These are phyloP conservation scores for Euzophera pinguis DNA, from an alignment of 2,888 invertebrate species.

Conservation along the genomic window DNA sequence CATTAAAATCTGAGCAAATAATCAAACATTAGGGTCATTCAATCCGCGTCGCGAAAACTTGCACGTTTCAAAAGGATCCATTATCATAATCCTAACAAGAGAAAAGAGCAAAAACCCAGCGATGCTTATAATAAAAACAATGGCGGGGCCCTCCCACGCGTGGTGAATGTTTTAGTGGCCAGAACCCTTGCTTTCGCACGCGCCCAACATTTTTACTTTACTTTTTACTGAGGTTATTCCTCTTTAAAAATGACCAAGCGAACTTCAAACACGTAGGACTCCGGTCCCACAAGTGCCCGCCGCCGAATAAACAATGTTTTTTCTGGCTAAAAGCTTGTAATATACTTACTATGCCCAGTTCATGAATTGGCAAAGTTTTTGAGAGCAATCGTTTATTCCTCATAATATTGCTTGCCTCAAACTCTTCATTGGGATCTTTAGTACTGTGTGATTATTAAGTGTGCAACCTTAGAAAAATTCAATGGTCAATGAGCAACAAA, in stretches of 20 bases:
- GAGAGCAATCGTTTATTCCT: background rate
- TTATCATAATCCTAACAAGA: constrained; percentile 58
- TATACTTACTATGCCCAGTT: background rate
- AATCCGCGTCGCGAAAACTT: constrained; percentile 32
- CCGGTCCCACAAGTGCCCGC: constrained; percentile 10
- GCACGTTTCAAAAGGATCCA: constrained; percentile 45
- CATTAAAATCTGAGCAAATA: background rate
- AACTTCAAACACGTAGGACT: constrained; percentile 13
- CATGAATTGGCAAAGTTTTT: background rate
- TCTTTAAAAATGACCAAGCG: constrained; percentile 34
- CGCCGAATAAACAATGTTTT: constrained; percentile 7
- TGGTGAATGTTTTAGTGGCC: constrained; percentile 53
- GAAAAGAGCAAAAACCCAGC: constrained; percentile 50
- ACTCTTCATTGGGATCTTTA: too few species aligned
- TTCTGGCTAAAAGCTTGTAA: constrained; percentile 9
- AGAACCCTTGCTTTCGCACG: constrained; percentile 37
- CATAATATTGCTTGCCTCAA: too few species aligned
- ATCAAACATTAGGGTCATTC: constrained; percentile 1
- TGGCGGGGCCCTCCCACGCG: constrained; percentile 40
- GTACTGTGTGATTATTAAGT: too few species aligned
- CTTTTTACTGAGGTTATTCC: constrained; percentile 25
- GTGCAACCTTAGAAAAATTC: too few species aligned
- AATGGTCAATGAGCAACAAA: too few species aligned
- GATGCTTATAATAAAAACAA: constrained; percentile 66
- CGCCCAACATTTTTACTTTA: constrained; percentile 40